Conservation (phyloP, 2,113 vertebrate species). For the Sinocyclocheilus maitianheensis region DNA sequence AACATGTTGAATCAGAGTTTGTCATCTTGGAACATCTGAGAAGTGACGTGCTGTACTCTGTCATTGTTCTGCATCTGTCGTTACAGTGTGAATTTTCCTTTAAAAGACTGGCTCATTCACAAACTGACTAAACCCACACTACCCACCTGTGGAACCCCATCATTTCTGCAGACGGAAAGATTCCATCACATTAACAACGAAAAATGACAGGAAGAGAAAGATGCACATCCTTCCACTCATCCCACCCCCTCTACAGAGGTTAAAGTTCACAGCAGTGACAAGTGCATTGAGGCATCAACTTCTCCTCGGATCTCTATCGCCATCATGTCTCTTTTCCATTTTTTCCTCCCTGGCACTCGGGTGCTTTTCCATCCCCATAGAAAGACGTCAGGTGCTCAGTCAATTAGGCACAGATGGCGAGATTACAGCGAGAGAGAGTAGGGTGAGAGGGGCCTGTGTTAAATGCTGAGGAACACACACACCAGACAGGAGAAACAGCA, state of each 20-base stretch:
- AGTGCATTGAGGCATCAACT: constrained; percentile 15
- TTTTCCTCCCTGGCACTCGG: constrained; percentile 14
- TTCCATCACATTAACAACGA: constrained; percentile 10
- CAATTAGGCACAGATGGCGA: constrained; percentile 60
- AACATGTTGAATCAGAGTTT: not conserved
- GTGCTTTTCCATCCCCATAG: constrained; percentile 35
- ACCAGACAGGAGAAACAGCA: constrained; percentile 50
- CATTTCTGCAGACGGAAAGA: not conserved
- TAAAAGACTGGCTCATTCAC: not conserved
- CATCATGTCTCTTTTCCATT: constrained; percentile 7
- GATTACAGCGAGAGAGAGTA: constrained; percentile 44
- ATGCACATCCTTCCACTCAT: not conserved
- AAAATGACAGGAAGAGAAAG: not conserved
- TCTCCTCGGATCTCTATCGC: not conserved
- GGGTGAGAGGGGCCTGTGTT: constrained; percentile 48
- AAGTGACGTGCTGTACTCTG: not conserved
- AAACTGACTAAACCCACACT: not conserved
- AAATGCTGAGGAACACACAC: constrained; percentile 48
- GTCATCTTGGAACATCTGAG: not conserved
- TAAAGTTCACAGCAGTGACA: constrained; percentile 26
- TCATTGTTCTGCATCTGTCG: not conserved
- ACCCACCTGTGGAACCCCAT: constrained; percentile 40
- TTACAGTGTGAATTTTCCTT: not conserved
- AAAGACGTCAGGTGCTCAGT: constrained; percentile 46
- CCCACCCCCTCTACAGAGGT: constrained; percentile 8